Conservation (phyloP, 2,888 invertebrate species). For the Lumbricus terrestris region DNA sequence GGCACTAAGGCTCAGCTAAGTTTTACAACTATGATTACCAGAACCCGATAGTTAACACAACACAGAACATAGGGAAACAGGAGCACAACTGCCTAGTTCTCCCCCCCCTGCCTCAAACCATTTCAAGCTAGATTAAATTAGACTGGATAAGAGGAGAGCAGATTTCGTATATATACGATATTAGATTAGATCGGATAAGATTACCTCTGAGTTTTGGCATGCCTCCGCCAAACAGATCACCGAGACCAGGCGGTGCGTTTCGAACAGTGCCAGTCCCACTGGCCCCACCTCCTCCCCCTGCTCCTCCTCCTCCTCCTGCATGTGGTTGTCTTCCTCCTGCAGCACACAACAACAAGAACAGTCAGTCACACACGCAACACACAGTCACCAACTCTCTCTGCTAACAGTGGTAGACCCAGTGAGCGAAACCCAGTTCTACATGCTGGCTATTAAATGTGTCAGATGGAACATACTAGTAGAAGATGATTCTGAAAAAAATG, state of each 20-base stretch:
- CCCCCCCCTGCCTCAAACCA: background rate
- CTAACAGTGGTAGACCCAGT: background rate
- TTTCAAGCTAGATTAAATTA: background rate
- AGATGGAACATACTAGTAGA: background rate
- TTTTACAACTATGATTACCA: background rate
- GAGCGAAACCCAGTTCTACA: background rate
- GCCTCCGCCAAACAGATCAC: slow-evolving; percentile 6
- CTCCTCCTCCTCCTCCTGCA: background rate
- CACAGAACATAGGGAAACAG: background rate
- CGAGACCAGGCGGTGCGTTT: background rate
- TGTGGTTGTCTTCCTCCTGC: background rate
- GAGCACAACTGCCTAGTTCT: background rate
- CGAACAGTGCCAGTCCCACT: background rate
- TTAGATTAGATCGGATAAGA: background rate
- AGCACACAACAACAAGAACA: background rate
- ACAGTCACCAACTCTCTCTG: background rate
- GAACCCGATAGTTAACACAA: background rate
- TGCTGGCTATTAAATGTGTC: background rate
- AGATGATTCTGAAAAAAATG: background rate
- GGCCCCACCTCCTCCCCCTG: slow-evolving; percentile 4
- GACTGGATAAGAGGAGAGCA: background rate
- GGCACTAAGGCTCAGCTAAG: background rate
- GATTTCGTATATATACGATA: background rate
- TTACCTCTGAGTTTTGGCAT: slow-evolving; percentile 6
- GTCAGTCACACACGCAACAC: background rate